A percentile compares a stretch with the other conserved stretches of the same genome.
phyloP scores from a whole-genome alignment of 1,140 invertebrate species.

The Leptinotarsa texana region DNA sequence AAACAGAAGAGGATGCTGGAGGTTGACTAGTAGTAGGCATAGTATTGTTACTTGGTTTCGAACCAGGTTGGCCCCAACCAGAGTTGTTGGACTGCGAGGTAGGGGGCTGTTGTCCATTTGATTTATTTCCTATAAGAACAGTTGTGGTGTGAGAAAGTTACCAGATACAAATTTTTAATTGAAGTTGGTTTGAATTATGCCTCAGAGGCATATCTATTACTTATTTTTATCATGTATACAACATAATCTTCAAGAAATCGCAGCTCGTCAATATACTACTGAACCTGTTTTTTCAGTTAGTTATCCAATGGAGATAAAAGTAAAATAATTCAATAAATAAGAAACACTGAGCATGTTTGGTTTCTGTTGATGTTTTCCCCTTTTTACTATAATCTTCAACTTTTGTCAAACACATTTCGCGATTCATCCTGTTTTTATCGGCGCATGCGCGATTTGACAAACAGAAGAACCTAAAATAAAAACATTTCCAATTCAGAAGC shows the following conservation, averaged over 20 bases:
- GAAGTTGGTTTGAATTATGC: neutral
- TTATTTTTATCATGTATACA: too few species aligned
- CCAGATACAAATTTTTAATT: too few species aligned
- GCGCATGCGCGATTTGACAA: too few species aligned
- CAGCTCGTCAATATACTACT: too few species aligned
- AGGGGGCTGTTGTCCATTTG: constrained; percentile 52
- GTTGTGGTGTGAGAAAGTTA: too few species aligned
- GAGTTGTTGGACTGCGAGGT: constrained; percentile 45
- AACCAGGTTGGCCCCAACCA: constrained; percentile 45
- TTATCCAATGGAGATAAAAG: neutral
- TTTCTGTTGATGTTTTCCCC: neutral
- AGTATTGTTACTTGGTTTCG: constrained; percentile 37
- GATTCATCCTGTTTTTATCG: too few species aligned
- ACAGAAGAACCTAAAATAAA: neutral
- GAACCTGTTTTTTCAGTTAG: too few species aligned
- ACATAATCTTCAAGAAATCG: too few species aligned
- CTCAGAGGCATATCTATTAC: too few species aligned
- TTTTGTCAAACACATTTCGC: too few species aligned
- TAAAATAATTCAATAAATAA: constrained; percentile 1
- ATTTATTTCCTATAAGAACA: constrained; percentile 47
- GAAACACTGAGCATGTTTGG: neutral
- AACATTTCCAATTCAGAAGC: too few species aligned
- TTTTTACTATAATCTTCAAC: too few species aligned
- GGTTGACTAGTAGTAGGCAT: constrained; percentile 34
- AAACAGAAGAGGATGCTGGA: constrained; percentile 36